A percentile compares a stretch with the other conserved stretches of the same genome.
phyloP scores from a whole-genome alignment of 92 coral and sea anemone genomes.

The Pocillopora grandis region DNA sequence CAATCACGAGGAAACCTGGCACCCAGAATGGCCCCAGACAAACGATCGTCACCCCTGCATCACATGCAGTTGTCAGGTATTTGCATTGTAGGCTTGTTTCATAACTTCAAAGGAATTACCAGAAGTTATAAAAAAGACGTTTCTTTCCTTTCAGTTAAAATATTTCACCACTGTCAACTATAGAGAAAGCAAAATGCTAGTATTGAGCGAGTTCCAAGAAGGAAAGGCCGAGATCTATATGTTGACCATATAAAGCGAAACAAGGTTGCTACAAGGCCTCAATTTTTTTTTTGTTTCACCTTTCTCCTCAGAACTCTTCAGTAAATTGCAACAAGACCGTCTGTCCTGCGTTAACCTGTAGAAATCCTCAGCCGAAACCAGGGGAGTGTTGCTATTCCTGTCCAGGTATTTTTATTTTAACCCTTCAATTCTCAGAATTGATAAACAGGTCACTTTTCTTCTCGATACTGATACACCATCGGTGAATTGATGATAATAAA shows the following conservation, averaged over 20 bases:
- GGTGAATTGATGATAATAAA: no score
- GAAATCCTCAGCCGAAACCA: constrained; percentile 42
- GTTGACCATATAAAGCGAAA: no score
- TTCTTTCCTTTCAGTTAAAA: no score
- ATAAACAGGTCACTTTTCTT: no score
- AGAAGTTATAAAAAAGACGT: no score
- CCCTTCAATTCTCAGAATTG: no score
- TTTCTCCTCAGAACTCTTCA: constrained; percentile 34
- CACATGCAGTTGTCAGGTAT: constrained; percentile 59
- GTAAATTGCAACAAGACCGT: constrained; percentile 25
- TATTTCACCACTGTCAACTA: no score
- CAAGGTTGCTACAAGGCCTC: not conserved
- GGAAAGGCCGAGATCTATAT: no score
- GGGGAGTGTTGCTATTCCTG: constrained; percentile 82
- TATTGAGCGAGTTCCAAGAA: no score
- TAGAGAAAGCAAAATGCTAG: no score
- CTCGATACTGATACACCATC: no score
- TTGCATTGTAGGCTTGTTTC: not conserved
- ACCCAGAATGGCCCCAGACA: constrained; percentile 24
- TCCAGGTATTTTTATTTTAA: constrained; percentile 57
- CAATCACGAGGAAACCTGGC: constrained; percentile 27
- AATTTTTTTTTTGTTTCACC: not conserved
- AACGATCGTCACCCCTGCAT: constrained; percentile 23
- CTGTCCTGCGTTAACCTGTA: constrained; percentile 49
- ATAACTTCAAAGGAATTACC: not conserved